Conservation (phyloP, 2,888 invertebrate genomes). For the Blastobasis adustella region DNA sequence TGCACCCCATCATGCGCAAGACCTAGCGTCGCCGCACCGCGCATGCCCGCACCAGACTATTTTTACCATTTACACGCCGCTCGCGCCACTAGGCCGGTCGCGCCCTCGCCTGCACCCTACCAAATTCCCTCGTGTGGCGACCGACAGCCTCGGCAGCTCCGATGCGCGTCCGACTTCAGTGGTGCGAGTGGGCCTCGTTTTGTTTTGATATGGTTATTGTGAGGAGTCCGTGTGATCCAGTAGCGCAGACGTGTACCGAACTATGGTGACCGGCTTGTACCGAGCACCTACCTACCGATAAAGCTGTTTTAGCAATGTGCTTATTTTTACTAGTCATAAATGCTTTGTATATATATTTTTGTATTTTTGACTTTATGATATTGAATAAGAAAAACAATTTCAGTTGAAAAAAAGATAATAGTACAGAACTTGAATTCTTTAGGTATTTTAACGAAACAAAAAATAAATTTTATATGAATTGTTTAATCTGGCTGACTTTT, state of each 20-base stretch:
- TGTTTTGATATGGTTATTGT: slow-evolving; percentile 54
- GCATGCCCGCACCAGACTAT: slow-evolving; percentile 20
- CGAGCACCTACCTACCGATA: slow-evolving; percentile 21
- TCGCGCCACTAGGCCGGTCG: slow-evolving; percentile 28
- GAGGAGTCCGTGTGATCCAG: slow-evolving; percentile 44
- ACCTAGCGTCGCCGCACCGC: slow-evolving; percentile 26
- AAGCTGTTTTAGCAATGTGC: slow-evolving; percentile 50
- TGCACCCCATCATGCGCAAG: slow-evolving; percentile 59
- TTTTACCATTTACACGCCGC: slow-evolving; percentile 33
- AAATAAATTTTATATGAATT: slow-evolving; percentile 50
- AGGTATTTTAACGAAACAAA: slow-evolving; percentile 37
- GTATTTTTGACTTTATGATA: slow-evolving; percentile 54
- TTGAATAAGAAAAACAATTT: slow-evolving; percentile 46
- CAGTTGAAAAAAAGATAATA: slow-evolving; percentile 36
- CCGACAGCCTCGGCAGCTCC: background rate
- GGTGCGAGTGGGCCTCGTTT: slow-evolving; percentile 29
- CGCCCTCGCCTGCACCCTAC: slow-evolving; percentile 14
- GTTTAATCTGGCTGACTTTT: slow-evolving; percentile 30
- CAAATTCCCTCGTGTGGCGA: slow-evolving; percentile 26
- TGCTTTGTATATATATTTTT: slow-evolving; percentile 63
- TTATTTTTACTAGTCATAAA: slow-evolving; percentile 69
- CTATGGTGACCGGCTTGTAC: slow-evolving; percentile 32
- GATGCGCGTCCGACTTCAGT: slow-evolving; percentile 29
- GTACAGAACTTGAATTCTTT: slow-evolving; percentile 37
- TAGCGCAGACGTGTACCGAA: slow-evolving; percentile 43